Conservation (phyloP, 2,797 vertebrate genomes). For the Tenualosa thibaudeaui region DNA sequence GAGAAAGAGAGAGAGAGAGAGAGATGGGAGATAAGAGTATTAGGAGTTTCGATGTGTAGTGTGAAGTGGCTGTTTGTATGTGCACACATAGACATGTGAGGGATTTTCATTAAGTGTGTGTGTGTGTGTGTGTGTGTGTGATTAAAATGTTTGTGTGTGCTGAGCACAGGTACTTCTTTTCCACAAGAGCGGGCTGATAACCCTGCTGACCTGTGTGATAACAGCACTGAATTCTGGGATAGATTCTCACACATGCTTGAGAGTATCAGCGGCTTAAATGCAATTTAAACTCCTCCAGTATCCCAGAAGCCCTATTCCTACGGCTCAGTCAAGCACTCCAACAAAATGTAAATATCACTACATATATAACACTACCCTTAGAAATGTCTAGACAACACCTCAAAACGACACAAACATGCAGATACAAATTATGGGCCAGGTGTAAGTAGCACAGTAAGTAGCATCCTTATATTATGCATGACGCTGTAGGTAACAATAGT, state of each 20-base stretch:
- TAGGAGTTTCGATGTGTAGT: neutral
- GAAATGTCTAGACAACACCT: neutral
- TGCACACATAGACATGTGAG: neutral
- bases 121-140: slow-evolving; percentile 33
- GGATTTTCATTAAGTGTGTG: slow-evolving; percentile 2
- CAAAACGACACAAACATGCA: slow-evolving; percentile 6
- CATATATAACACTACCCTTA: neutral
- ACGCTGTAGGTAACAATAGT: too few relatives aligned
- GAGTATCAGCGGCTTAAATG: neutral
- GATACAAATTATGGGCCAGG: slow-evolving; percentile 28
- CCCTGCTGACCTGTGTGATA: slow-evolving; percentile 26
- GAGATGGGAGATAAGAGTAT: neutral
- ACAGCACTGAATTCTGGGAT: slow-evolving; percentile 33
- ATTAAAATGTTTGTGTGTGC: slow-evolving; percentile 37
- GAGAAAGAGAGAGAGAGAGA: neutral
- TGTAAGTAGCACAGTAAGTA: too few relatives aligned
- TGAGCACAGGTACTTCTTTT: slow-evolving; percentile 46
- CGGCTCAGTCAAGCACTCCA: neutral
- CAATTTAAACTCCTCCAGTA: slow-evolving; percentile 15
- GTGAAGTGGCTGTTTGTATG: neutral
- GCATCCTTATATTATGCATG: too few relatives aligned
- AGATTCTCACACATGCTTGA: slow-evolving; percentile 26
- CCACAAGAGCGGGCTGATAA: slow-evolving; percentile 42
- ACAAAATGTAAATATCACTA: slow-evolving; percentile 17
- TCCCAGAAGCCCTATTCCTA: too few relatives aligned